phyloP scores from a whole-genome alignment of 2,888 invertebrate genomes.

The Protophormia terraenovae region DNA sequence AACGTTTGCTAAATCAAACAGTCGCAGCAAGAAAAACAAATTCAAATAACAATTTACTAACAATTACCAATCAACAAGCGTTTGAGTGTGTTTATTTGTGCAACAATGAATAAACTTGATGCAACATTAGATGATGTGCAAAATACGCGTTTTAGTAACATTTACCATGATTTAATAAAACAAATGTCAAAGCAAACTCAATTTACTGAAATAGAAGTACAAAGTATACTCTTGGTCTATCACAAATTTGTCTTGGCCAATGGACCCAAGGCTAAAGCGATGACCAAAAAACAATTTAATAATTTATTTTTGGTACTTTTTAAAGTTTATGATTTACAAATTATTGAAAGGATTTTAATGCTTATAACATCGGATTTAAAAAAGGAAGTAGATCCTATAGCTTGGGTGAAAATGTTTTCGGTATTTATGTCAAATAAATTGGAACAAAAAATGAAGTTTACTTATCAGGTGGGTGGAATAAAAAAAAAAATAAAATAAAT shows the following conservation, averaged over 20 bases:
- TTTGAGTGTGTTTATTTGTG: not conserved
- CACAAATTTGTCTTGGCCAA: conserved; percentile 82
- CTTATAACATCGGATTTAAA: conserved; percentile 83
- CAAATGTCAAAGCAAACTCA: conserved; percentile 84
- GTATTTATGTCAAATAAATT: conserved; percentile 86
- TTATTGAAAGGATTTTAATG: conserved; percentile 85
- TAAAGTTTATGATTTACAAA: conserved; percentile 87
- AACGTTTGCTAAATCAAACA: not conserved
- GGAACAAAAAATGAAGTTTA: conserved; percentile 87
- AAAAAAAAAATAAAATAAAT: not conserved
- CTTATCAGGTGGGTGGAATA: conserved; percentile 82
- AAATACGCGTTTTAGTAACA: conserved; percentile 85
- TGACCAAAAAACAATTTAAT: conserved; percentile 84
- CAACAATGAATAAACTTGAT: conserved; percentile 81
- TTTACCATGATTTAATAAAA: conserved; percentile 83
- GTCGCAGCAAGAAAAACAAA: not conserved
- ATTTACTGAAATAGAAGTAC: conserved; percentile 84
- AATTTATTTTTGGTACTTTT: conserved; percentile 85
- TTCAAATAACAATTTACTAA: not conserved
- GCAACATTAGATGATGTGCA: conserved; percentile 85
- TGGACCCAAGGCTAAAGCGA: conserved; percentile 78
- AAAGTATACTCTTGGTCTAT: conserved; percentile 82
- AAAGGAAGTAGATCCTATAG: conserved; percentile 81
- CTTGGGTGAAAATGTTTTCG: conserved; percentile 87
- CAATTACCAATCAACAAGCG: not conserved